Percentiles rank a stretch among this genome's conserved stretches.
These are phyloP conservation scores for Columba livia DNA, from an alignment of 2,113 vertebrate species.

Conservation along the genomic window DNA sequence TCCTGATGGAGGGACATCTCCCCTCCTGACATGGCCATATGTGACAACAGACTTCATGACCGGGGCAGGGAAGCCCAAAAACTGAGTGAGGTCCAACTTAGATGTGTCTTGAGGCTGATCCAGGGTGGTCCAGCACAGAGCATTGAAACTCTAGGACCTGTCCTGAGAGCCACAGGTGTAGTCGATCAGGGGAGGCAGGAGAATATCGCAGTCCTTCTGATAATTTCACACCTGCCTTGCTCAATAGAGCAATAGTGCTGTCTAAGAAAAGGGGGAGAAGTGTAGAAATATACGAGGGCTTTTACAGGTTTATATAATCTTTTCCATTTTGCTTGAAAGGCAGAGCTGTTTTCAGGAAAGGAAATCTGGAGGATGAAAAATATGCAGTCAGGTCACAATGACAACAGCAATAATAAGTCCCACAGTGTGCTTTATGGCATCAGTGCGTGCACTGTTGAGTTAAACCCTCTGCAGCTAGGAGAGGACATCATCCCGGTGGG, in stretches of 20 bases:
- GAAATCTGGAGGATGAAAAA: not conserved
- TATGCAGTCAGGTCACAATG: not conserved
- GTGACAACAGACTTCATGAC: not conserved
- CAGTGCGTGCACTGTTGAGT: not conserved
- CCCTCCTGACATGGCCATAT: not conserved
- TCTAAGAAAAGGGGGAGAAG: not conserved
- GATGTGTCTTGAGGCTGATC: not conserved
- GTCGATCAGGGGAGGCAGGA: not conserved
- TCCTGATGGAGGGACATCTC: not conserved
- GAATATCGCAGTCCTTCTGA: not conserved
- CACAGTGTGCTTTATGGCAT: not conserved
- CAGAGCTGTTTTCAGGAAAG: conserved; percentile 8
- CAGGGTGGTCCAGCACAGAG: not conserved
- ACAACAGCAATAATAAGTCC: not conserved
- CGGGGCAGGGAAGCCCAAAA: not conserved
- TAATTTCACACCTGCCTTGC: not conserved
- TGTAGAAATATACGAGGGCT: not conserved
- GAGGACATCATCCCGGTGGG: not conserved
- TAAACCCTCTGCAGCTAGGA: not conserved
- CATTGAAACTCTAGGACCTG: not conserved
- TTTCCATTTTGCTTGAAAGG: conserved; percentile 35
- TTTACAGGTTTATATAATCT: conserved; percentile 24
- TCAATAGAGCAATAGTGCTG: not conserved
- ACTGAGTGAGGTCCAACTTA: not conserved
- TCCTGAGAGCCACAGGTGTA: not conserved